Evolutionary conservation across 2,113 vertebrate species (phyloP).

Genomic region (Jaculus jaculus): DNA sequence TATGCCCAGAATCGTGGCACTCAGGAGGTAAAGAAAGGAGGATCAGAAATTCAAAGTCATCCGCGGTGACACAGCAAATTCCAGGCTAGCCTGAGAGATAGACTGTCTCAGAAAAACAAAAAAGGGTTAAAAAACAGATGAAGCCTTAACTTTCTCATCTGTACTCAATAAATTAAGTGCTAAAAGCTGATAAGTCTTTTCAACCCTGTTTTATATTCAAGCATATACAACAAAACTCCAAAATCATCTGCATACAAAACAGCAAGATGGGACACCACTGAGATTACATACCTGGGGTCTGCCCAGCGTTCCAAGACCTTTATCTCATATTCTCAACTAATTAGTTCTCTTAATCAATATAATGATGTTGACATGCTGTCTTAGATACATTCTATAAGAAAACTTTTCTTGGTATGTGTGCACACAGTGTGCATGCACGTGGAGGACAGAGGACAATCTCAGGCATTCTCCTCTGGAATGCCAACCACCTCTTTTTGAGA

Average conservation of each 20-base stretch:
- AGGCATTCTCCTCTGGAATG: no score
- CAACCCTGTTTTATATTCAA: not conserved
- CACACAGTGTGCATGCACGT: no score
- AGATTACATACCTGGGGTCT: not conserved
- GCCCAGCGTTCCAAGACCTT: not conserved
- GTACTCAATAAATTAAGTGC: not conserved
- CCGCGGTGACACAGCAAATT: not conserved
- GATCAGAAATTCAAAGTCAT: not conserved
- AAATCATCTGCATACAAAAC: not conserved
- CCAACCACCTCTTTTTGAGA: no score
- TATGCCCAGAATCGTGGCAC: not conserved
- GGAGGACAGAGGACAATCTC: no score
- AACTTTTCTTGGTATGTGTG: not conserved
- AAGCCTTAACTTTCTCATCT: not conserved
- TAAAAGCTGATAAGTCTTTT: not conserved
- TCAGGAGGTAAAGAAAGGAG: not conserved
- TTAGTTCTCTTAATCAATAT: not conserved
- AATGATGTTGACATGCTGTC: not conserved
- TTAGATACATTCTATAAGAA: not conserved
- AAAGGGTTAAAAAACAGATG: not conserved
- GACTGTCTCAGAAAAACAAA: not conserved
- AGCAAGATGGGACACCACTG: not conserved
- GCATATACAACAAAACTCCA: slow-evolving; percentile 37
- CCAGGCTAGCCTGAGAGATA: not conserved
- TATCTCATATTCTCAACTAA: not conserved